Base-by-base conservation (phyloP, 1,140 invertebrate genomes). In the Plutomurus gul region DNA sequence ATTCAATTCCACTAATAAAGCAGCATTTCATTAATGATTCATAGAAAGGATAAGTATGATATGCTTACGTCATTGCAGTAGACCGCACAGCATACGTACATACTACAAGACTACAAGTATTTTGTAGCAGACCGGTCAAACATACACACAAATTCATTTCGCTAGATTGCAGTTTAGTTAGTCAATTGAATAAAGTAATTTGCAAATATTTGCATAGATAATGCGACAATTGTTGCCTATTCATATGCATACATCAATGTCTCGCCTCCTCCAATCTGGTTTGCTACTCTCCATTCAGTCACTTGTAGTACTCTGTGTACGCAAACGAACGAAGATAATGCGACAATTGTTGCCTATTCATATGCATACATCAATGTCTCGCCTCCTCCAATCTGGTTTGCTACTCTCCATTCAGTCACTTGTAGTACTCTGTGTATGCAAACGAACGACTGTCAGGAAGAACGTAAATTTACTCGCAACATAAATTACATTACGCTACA, bases 171-270 rank as follows among this genome's bases (percentile, higher is more conserved):
- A 47, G 43, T 22, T 47, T 11, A 6, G 7, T n/a, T 51, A 22
- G 20, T 25, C 18, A 51, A 51, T 51, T 51, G 47, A 51, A 51
- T 51, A 51, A 51, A n/a, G 47, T 51, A 51, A 51, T 51, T 51
- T 51, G 20, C 47, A 51, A 51, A 51, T 51, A 51, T 51, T 51
- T 51, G 47, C 47, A 51, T 51, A 51, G 47, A 51, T 51, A 51
- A 51, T 51, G 47, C 25, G 47, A 51, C 47, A 51, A 51, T 51
- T 51, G 47, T 51, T 51, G 47, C 47, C 47, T 51, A 51, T 51
- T 51, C 47, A 51, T 51, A 51, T 25, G 47, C 25, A 51, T 25
- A 22, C 25, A 51, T 51, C 47, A 51, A 51, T 51, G 47, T 51
- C 47, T 51, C 47, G 47, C 47, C 47, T 51, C 20, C 47, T n/a